Base-by-base conservation (phyloP, 1,140 invertebrate genomes). In the Rhagoletis zephyria region DNA sequence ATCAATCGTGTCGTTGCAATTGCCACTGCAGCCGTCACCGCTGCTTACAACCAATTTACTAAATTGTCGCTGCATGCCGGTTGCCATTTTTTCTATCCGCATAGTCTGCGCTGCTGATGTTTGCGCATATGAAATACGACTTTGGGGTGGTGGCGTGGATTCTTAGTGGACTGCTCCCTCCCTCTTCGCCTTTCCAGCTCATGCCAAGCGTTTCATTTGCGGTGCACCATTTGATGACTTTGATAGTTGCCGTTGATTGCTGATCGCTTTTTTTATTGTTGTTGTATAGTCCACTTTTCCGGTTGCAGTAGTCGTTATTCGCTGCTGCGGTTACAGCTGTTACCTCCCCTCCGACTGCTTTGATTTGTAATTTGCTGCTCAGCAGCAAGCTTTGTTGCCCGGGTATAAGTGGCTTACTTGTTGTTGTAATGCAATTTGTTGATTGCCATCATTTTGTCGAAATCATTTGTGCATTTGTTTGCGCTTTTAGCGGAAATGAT, bases 21-120 rank as follows among this genome's bases (percentile, higher is more conserved):
- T 67, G 64, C 30, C 16, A 16, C 30, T n/a, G 16, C 16, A 2
- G 4, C 64, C 2, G 74, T 7, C n/a, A n/a, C 74, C 19, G 74
- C 74, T 81, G 74, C 74, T 81, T 81, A 56, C 74, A 81, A 81
- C n/a, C 74, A 81, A 81, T 81, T 81, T 81, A 81, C 74, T 81
- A 81, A 81, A 81, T 81, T 81, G 74, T 51, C 48, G 74, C 48
- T 59, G 74, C 74, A 81, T 81, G 74, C 16, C 48, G 48, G 74
- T 81, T 19, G 19, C 5, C 64, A 30, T 67, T 67, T 67, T 30
- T 59, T 81, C 16, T 30, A 6, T 81, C 6, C 4, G 1, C 42
- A 14, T 48, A 30, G 3, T 56, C 9, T 56, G 2, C 16, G 9
- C 74, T 81, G 14, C 30, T 81, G 51, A 81, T 81, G n/a, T 9